Conservation (phyloP, 2,888 invertebrate species). For the Tiphia femorata region DNA sequence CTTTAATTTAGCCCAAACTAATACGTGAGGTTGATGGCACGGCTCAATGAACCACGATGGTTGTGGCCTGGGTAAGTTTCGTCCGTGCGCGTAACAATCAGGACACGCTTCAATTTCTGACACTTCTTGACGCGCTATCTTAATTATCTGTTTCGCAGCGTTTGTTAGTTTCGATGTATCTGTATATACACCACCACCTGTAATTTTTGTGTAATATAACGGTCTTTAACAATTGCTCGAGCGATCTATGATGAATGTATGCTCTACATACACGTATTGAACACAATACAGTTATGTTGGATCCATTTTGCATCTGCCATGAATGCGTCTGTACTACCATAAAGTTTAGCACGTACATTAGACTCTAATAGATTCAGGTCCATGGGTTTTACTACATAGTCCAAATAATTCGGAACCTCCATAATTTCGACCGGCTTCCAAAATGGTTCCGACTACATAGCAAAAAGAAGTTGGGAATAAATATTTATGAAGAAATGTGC, state of each 20-base stretch:
- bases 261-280: conserved; percentile 83
- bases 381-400: conserved; percentile 90
- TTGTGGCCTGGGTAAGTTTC: conserved; percentile 69
- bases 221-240: too few relatives aligned
- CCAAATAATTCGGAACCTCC: conserved; percentile 82
- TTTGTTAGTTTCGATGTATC: conserved; percentile 79
- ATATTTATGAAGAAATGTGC: too few relatives aligned
- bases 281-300: conserved; percentile 91
- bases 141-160: conserved; percentile 83
- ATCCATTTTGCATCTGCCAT: conserved; percentile 94
- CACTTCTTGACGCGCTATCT: conserved; percentile 89
- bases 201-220: too few relatives aligned
- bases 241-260: too few relatives aligned
- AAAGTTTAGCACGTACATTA: conserved; percentile 81
- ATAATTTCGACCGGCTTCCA: conserved; percentile 79
- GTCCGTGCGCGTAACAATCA: conserved; percentile 91
- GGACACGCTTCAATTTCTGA: conserved; percentile 94
- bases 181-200: conserved; percentile 73
- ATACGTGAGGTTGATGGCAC: conserved; percentile 88
- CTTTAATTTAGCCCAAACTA: conserved; percentile 97
- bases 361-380: conserved; percentile 81
- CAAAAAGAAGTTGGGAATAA: too few relatives aligned
- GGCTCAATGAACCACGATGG: conserved; percentile 93
- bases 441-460: conserved; percentile 81
- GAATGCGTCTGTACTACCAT: conserved; percentile 91